Conservation (phyloP, 1,140 invertebrate genomes). For the Scaptomyza graminum region DNA sequence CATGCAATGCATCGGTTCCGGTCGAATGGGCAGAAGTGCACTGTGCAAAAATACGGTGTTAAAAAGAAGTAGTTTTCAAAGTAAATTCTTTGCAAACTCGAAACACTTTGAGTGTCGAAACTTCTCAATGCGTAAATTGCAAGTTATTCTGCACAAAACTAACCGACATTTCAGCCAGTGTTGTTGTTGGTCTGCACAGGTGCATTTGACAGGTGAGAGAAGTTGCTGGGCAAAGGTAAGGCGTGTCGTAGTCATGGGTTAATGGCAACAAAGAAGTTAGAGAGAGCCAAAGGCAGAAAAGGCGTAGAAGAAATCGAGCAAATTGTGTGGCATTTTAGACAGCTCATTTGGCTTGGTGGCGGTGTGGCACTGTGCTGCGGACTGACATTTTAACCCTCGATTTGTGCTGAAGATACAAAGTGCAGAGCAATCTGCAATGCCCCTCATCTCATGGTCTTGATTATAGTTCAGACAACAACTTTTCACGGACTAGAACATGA, state of each 20-base stretch:
- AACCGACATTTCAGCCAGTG: slow-evolving; percentile 10
- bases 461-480: slow-evolving; percentile 19
- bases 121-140: slow-evolving; percentile 8
- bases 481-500: slow-evolving; percentile 26
- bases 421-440: too few relatives aligned
- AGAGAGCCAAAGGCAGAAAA: neutral
- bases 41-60: neutral
- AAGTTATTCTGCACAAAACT: slow-evolving; percentile 4
- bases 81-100: neutral
- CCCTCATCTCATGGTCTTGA: slow-evolving; percentile 22
- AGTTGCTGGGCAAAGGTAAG: neutral
- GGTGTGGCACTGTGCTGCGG: slow-evolving; percentile 6
- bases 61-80: too few relatives aligned
- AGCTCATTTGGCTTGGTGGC: neutral
- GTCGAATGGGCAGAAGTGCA: slow-evolving; percentile 10
- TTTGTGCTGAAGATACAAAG: slow-evolving; percentile 15
- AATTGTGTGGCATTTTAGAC: slow-evolving; percentile 13
- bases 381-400: slow-evolving; percentile 17
- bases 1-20: slow-evolving; percentile 8
- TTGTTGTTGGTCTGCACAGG: neutral
- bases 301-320: neutral
- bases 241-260: slow-evolving; percentile 7
- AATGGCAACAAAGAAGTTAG: slow-evolving; percentile 8
- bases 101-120: slow-evolving; percentile 7
- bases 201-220: slow-evolving; percentile 14